Evolutionary conservation across 2,113 vertebrate genomes (phyloP).

Genomic region (Brienomyrus brachyistius): DNA sequence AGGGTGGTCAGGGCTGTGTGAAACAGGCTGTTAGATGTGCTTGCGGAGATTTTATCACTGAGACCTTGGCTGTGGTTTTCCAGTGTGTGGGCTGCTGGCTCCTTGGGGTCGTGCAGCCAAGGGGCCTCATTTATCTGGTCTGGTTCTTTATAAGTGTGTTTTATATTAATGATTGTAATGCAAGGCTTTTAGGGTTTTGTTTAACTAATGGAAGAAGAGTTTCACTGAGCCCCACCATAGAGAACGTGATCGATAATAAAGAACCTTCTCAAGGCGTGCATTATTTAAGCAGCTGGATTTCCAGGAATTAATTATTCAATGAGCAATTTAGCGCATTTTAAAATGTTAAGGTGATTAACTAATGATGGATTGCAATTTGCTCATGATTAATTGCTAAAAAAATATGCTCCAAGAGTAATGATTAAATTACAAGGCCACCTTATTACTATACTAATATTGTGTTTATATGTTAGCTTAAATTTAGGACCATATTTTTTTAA

Average conservation of each 20-base stretch:
- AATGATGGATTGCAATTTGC: background rate
- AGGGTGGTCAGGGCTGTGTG: background rate
- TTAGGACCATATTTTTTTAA: background rate
- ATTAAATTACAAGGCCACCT: background rate
- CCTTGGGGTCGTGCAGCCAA: background rate
- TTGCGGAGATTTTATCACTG: background rate
- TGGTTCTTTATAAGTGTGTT: background rate
- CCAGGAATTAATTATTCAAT: background rate
- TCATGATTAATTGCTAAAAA: background rate
- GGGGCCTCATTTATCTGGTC: background rate
- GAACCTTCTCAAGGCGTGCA: background rate
- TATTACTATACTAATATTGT: background rate
- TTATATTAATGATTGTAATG: background rate
- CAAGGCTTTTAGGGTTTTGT: background rate
- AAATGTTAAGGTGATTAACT: constrained; percentile 3
- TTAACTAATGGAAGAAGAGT: background rate
- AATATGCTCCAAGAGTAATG: background rate
- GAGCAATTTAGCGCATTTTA: background rate
- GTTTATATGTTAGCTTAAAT: background rate
- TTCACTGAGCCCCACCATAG: background rate
- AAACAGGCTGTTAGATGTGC: background rate
- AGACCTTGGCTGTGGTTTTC: background rate
- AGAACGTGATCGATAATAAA: background rate
- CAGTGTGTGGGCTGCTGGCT: background rate
- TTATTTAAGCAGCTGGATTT: background rate